Conservation (phyloP, 2,797 vertebrate genomes). For the Lithobates pipiens region DNA sequence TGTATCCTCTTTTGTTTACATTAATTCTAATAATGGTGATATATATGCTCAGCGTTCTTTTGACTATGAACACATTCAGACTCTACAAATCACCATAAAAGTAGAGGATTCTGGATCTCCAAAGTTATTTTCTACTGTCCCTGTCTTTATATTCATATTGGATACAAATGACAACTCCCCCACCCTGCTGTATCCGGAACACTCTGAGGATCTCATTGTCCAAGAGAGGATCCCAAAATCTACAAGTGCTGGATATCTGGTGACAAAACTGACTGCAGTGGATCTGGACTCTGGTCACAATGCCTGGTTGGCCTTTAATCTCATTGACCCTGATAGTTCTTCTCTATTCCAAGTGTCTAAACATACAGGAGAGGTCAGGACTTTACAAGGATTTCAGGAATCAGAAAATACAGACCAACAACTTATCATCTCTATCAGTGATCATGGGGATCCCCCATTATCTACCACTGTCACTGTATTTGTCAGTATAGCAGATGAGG, state of each 20-base stretch:
- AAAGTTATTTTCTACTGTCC: constrained; percentile 69
- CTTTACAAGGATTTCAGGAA: not conserved
- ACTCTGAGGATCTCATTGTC: constrained; percentile 76
- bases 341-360: constrained; percentile 26
- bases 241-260: constrained; percentile 82
- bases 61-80: constrained; percentile 70
- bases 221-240: constrained; percentile 80
- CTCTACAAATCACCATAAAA: constrained; percentile 68
- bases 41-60: constrained; percentile 68
- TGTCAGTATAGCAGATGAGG: not conserved
- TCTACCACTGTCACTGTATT: constrained; percentile 75
- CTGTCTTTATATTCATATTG: constrained; percentile 73
- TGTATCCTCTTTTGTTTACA: constrained; percentile 68
- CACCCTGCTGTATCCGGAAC: constrained; percentile 75
- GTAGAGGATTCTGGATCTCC: constrained; percentile 72
- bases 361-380: constrained; percentile 38
- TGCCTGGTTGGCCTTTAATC: constrained; percentile 80
- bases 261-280: constrained; percentile 85
- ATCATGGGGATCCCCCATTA: constrained; percentile 69
- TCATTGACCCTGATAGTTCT: constrained; percentile 1
- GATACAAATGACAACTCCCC: constrained; percentile 78
- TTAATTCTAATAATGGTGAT: constrained; percentile 71
- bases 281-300: constrained; percentile 88
- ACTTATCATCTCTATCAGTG: constrained; percentile 7
- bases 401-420: constrained; percentile 12